Conservation (phyloP, 1,140 invertebrate genomes). For the Tetraneura akinire region DNA sequence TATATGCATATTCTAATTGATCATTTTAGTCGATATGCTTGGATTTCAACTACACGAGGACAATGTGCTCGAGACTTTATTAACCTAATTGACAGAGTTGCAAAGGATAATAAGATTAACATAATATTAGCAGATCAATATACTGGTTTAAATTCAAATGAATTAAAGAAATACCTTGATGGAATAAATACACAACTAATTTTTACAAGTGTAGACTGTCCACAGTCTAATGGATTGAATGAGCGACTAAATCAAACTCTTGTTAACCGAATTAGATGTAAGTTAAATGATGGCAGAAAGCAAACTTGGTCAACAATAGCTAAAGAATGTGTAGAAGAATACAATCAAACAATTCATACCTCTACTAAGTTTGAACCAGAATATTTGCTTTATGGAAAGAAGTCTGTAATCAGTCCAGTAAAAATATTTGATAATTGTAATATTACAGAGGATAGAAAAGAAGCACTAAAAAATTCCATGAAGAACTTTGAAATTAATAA, state of each 20-base stretch:
- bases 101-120: not conserved
- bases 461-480: not conserved
- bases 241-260: constrained; percentile 52
- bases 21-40: constrained; percentile 48
- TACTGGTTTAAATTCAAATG: constrained; percentile 1
- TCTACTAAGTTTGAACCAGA: constrained; percentile 54
- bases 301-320: constrained; percentile 53
- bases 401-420: not conserved
- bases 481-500: too few relatives aligned
- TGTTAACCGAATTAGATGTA: constrained; percentile 53
- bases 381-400: constrained; percentile 52
- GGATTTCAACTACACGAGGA: not conserved
- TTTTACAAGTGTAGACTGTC: constrained; percentile 6
- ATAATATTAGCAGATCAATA: not conserved
- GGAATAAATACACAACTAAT: too few relatives aligned
- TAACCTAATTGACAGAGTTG: not conserved
- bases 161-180: not conserved
- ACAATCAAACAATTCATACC: constrained; percentile 54
- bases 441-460: not conserved
- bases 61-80: not conserved
- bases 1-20: constrained; percentile 52
- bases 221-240: constrained; percentile 50
- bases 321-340: constrained; percentile 54
- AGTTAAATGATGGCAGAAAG: constrained; percentile 53
- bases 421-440: not conserved